A percentile compares a stretch with the other conserved stretches of the same genome.
Conservation (phyloP, 2,797 vertebrate genomes). For the Xyrichtys novacula region DNA sequence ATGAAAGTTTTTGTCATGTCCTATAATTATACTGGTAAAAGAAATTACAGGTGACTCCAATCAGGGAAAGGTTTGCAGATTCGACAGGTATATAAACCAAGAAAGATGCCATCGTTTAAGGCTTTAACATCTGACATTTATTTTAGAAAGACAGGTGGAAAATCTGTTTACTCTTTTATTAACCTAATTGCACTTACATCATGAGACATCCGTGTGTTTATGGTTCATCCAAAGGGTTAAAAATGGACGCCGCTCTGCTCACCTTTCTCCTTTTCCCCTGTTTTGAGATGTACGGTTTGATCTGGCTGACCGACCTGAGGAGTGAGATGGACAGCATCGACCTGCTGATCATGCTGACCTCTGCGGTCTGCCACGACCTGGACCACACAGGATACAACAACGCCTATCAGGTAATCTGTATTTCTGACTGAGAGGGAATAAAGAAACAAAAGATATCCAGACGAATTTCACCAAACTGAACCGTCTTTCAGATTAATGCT, state of each 20-base stretch:
- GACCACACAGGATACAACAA: slow-evolving; percentile 90
- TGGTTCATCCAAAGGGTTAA: too few relatives aligned
- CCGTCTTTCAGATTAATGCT: slow-evolving; percentile 83
- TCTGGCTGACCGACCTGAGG: slow-evolving; percentile 87
- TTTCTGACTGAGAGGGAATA: too few relatives aligned
- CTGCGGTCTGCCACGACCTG: slow-evolving; percentile 87
- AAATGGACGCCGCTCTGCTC: neutral
- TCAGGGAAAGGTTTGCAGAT: neutral
- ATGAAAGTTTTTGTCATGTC: slow-evolving; percentile 28
- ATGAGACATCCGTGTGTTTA: too few relatives aligned
- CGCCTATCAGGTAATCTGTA: slow-evolving; percentile 81
- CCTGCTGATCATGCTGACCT: slow-evolving; percentile 86
- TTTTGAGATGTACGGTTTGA: slow-evolving; percentile 87
- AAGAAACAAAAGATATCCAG: too few relatives aligned
- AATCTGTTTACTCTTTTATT: too few relatives aligned
- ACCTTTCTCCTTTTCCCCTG: slow-evolving; percentile 1
- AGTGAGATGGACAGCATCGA: slow-evolving; percentile 83
- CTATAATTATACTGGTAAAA: slow-evolving; percentile 31
- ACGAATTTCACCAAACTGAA: too few relatives aligned
- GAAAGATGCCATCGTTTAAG: too few relatives aligned
- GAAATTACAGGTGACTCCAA: slow-evolving; percentile 7
- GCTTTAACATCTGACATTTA: too few relatives aligned
- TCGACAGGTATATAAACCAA: neutral
- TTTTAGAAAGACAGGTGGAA: too few relatives aligned
- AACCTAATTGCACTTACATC: too few relatives aligned